Conservation (phyloP, 2,797 vertebrate species). For the Pantherophis vulpinus region DNA sequence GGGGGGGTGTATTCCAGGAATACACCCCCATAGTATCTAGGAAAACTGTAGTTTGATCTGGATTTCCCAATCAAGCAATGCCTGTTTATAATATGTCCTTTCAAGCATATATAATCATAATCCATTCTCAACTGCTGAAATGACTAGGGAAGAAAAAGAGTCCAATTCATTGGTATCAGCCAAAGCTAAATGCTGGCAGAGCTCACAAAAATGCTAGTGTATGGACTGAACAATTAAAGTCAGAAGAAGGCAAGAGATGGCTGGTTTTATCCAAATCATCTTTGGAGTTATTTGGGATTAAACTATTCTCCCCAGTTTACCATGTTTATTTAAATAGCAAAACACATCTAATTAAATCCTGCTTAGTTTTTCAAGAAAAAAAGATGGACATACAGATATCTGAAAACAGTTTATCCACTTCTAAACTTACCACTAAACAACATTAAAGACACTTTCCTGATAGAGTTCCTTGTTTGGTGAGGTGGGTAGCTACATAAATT, state of each 20-base stretch:
- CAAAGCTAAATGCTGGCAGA: neutral
- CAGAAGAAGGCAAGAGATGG: neutral
- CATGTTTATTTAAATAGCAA: neutral
- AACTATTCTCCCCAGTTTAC: neutral
- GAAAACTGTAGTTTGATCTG: neutral
- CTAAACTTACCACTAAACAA: neutral
- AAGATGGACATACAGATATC: neutral
- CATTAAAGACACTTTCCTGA: neutral
- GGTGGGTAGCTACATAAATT: neutral
- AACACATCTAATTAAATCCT: neutral
- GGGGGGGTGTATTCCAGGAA: neutral
- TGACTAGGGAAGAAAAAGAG: neutral
- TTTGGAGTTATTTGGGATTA: neutral
- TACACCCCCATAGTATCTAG: too few relatives aligned
- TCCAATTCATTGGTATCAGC: neutral
- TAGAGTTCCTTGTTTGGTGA: neutral
- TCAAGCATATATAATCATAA: neutral
- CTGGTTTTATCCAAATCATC: neutral
- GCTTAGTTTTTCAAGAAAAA: neutral
- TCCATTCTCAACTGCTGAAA: neutral
- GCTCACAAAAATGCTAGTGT: neutral
- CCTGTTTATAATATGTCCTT: neutral
- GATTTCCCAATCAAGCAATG: neutral
- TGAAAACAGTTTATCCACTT: neutral
- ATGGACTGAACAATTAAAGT: neutral